Evolutionary conservation across 30 jellyfish, hydroid and myxozoan species (phyloP), one percentile per base, ranked within the genome.

Genomic region (Cassiopea xamachana): DNA sequence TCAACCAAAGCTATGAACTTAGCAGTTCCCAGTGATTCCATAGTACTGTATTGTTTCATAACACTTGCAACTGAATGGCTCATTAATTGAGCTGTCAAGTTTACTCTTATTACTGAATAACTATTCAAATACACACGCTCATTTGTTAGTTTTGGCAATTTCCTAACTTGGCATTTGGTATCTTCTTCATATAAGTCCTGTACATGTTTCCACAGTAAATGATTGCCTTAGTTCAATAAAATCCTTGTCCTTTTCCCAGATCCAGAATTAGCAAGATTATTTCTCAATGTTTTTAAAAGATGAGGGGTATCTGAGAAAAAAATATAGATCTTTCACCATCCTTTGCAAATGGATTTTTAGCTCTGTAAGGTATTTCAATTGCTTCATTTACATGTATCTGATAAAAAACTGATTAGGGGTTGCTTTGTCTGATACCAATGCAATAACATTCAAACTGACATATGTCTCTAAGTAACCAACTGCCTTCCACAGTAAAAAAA

Each of bases 381-480:
- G 89, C 58, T 59, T 27, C 39, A 27, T 78, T 80, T 80, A 79
- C 58, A 80, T 80, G 89, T 79, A 69, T 69, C 60, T 85, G 69
- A 83, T 69, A 83, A 76, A 83, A 85, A 84, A 61, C 71, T 83
- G 92, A 69, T 83, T 69, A 49, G 92, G 85, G 71, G 85, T 83
- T 83, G 90, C 82, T 82, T 82, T 82, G 90, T 82, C 90, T 61
- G 90, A 82, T 18, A 82, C 90, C 45, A 82, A 82, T 61, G 82
- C 64, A 16, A 82, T 64, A 61, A 82, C 90, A 61, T 82, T 82
- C 82, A 82, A 82, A 61, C 92, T 85, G 49, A 85, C 92, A 83
- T 83, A 83, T 19, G 85, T 83, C 71, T 69, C 92, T 69, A 84
- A 72, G 50, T 69, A 83, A 49, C 92, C 85, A 83, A 83, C 71